Conservation (phyloP, 2,888 invertebrate genomes). For the Mesoligia furuncula region DNA sequence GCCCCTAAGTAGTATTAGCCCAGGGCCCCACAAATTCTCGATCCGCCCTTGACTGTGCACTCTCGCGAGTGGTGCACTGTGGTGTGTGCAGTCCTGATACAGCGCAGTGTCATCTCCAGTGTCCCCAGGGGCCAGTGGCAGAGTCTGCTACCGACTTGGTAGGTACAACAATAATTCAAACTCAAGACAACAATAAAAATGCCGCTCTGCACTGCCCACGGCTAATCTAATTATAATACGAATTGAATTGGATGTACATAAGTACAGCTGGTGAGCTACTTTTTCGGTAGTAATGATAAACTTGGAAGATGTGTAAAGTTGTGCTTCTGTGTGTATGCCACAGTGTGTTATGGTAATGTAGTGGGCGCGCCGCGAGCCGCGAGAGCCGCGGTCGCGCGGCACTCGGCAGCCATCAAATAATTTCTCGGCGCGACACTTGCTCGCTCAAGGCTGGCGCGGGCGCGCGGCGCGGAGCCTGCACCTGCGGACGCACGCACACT, state of each 20-base stretch:
- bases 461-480: conserved; percentile 59
- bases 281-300: neutral
- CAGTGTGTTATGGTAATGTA: conserved; percentile 24
- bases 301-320: neutral
- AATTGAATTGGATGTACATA: neutral
- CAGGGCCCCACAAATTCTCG: no score
- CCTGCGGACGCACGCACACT: conserved; percentile 59
- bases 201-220: neutral
- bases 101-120: neutral
- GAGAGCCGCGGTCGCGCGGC: conserved; percentile 24
- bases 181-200: neutral
- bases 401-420: conserved; percentile 61
- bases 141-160: neutral
- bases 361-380: conserved; percentile 31
- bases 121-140: no score
- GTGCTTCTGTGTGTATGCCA: conserved; percentile 19
- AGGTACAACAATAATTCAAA: neutral
- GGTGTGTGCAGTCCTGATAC: neutral
- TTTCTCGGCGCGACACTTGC: conserved; percentile 66
- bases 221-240: neutral
- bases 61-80: neutral
- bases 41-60: neutral
- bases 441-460: conserved; percentile 64
- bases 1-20: no score
- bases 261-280: no score